Conservation (phyloP, 1,140 invertebrate genomes). For the Globodera ellingtonae region DNA sequence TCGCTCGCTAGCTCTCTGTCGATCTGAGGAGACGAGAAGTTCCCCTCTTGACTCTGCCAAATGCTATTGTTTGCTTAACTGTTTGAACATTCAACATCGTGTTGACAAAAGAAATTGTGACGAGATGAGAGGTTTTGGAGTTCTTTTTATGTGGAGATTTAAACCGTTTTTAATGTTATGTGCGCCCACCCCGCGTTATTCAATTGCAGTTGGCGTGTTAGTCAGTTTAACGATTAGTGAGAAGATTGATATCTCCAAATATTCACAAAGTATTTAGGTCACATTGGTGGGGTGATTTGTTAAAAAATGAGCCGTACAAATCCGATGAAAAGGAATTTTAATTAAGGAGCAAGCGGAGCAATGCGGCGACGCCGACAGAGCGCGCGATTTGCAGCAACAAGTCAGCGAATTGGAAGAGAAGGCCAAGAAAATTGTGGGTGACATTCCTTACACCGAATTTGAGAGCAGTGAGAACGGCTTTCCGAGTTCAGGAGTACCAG, state of each 20-base stretch:
- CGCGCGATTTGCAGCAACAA: constrained; percentile 44
- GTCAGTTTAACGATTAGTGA: neutral
- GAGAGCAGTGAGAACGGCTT: neutral
- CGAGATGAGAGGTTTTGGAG: no score
- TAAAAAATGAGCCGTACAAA: neutral
- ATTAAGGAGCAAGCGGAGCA: constrained; percentile 50
- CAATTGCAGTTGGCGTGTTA: neutral
- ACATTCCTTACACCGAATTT: neutral
- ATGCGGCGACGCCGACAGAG: constrained; percentile 20
- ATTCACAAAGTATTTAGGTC: neutral
- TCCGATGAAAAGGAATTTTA: neutral
- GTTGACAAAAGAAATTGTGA: constrained; percentile 1
- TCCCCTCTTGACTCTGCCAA: neutral
- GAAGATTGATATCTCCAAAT: constrained; percentile 1
- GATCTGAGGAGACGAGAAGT: neutral
- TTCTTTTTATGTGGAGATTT: no score
- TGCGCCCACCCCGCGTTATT: neutral
- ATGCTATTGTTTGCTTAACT: constrained; percentile 9
- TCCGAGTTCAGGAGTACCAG: constrained; percentile 30
- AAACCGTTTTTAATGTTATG: neutral
- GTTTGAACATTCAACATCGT: constrained; percentile 4
- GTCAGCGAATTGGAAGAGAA: constrained; percentile 46
- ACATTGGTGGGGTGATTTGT: neutral
- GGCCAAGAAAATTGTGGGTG: constrained; percentile 27
- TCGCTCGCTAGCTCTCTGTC: neutral